phyloP scores from a whole-genome alignment of 2,888 invertebrate species.

The Drosophila prolongata region DNA sequence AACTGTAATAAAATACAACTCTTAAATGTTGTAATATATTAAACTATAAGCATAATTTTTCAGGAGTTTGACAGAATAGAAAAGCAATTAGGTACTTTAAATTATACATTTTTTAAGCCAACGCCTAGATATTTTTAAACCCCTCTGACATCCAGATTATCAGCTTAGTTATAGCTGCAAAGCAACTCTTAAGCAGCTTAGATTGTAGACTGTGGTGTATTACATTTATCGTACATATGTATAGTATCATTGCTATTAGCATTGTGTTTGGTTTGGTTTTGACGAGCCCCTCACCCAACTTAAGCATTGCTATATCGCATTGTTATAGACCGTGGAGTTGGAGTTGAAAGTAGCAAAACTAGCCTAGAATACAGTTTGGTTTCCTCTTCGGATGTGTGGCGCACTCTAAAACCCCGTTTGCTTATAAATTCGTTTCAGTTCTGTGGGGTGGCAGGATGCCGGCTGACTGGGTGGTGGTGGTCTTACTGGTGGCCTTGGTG shows the following conservation, averaged over 20 bases:
- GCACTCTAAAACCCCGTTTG: conserved; percentile 10
- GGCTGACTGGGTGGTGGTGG: conserved; percentile 45
- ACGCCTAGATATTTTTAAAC: background rate
- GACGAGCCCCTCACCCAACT: conserved; percentile 15
- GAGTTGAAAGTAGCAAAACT: conserved; percentile 46
- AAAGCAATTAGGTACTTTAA: background rate
- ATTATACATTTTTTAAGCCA: background rate
- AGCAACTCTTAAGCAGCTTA: conserved; percentile 33
- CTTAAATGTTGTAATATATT: no score
- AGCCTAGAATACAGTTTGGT: conserved; percentile 73
- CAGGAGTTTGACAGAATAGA: background rate
- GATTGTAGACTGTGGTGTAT: conserved; percentile 25
- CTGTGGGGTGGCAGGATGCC: conserved; percentile 79
- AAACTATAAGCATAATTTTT: no score
- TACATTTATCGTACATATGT: conserved; percentile 44
- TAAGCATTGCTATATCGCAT: conserved; percentile 36
- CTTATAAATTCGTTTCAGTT: conserved; percentile 85
- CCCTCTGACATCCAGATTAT: conserved; percentile 8
- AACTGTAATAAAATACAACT: no score
- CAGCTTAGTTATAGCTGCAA: conserved; percentile 24
- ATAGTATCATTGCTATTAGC: conserved; percentile 42
- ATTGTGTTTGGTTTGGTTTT: background rate
- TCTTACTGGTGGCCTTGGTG: conserved; percentile 14
- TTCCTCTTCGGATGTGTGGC: conserved; percentile 33
- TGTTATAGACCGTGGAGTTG: conserved; percentile 12